A percentile compares a stretch with the other conserved stretches of the same genome.
These are phyloP conservation scores for Palloptera scutellata DNA, from an alignment of 2,888 invertebrate genomes.

Conservation along the genomic window DNA sequence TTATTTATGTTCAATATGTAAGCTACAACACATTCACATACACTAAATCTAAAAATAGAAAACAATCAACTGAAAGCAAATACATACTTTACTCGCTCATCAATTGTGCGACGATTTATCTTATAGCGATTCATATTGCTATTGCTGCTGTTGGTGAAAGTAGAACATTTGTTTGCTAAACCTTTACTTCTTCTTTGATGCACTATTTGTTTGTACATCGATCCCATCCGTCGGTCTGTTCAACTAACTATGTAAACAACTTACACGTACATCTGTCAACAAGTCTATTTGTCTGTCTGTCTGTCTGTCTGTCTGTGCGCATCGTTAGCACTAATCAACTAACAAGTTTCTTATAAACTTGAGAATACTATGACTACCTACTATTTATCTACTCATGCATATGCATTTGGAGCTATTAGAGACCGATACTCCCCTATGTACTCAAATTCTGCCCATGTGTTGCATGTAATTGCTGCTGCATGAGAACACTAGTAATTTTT, in stretches of 20 bases:
- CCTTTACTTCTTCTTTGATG: background rate
- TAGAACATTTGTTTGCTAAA: slow-evolving; percentile 48
- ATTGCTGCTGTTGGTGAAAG: slow-evolving; percentile 45
- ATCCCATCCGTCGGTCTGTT: background rate
- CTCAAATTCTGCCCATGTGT: no score
- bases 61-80: no score
- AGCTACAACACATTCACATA: no score
- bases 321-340: slow-evolving; percentile 15
- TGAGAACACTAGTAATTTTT: no score
- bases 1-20: no score
- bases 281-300: slow-evolving; percentile 27
- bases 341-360: background rate
- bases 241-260: background rate
- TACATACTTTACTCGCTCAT: background rate
- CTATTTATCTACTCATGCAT: no score
- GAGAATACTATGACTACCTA: no score
- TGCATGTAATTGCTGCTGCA: no score
- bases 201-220: slow-evolving; percentile 28
- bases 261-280: background rate
- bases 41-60: no score
- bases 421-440: no score
- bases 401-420: no score
- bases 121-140: background rate
- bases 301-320: no score
- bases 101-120: background rate